A percentile compares a stretch with the other conserved stretches of the same genome.
phyloP scores from a whole-genome alignment of 53 echinoderm and acorn worm genomes.

The Hippasteria phrygiana region DNA sequence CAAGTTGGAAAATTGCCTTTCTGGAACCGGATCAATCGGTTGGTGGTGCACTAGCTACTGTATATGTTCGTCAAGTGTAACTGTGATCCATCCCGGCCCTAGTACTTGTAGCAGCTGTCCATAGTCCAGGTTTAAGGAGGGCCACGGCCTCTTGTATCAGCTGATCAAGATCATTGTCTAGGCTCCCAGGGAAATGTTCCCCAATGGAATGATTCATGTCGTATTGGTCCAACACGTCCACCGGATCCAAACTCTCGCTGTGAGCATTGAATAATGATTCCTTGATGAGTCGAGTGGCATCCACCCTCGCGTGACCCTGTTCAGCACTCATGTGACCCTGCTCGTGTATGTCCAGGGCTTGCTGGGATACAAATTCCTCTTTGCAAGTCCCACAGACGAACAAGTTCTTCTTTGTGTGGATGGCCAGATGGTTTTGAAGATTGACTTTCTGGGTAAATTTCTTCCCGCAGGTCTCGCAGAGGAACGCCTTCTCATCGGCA shows the following conservation, averaged over 20 bases:
- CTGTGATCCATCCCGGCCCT: not conserved
- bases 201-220: not conserved
- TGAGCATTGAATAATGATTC: not conserved
- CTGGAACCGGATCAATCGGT: not conserved
- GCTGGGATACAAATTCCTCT: not conserved
- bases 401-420: slow-evolving; percentile 24
- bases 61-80: not conserved
- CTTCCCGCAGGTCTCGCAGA: slow-evolving; percentile 21
- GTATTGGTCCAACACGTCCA: slow-evolving; percentile 5
- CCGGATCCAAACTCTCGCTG: not conserved
- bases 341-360: not conserved
- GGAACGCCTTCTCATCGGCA: slow-evolving; percentile 12
- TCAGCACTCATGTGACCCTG: slow-evolving; percentile 10
- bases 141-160: slow-evolving; percentile 40
- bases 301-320: not conserved
- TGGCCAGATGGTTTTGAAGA: slow-evolving; percentile 24
- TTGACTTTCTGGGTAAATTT: slow-evolving; percentile 44
- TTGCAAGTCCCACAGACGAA: slow-evolving; percentile 30
- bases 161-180: slow-evolving; percentile 10
- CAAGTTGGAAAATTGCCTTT: not conserved
- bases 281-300: not conserved
- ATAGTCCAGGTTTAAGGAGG: slow-evolving; percentile 15
- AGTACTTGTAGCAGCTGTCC: not conserved
- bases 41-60: too few species aligned
- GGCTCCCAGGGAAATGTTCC: slow-evolving; percentile 5